phyloP scores from a whole-genome alignment of 2,888 invertebrate genomes.

The Amiota communis region DNA sequence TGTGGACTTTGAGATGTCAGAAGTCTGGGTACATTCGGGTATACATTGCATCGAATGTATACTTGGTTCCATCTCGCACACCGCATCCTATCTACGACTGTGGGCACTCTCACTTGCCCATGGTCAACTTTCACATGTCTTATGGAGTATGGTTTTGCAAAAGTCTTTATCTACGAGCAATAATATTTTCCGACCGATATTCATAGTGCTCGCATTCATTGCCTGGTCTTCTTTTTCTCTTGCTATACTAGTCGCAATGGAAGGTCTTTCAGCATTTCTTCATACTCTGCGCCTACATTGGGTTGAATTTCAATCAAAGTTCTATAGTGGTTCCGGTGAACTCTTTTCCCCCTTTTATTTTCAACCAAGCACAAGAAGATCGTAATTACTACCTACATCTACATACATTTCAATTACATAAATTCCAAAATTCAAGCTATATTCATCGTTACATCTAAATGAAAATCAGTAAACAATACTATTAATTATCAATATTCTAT shows the following conservation, averaged over 20 bases:
- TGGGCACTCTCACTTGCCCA: slow-evolving; percentile 99
- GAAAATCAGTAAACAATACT: too few species aligned
- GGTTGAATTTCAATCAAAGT: slow-evolving; percentile 98
- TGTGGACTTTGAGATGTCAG: slow-evolving; percentile 51
- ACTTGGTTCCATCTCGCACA: slow-evolving; percentile 95
- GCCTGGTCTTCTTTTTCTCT: slow-evolving; percentile 93
- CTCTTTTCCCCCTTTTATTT: not conserved
- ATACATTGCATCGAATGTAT: slow-evolving; percentile 79
- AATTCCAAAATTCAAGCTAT: too few species aligned
- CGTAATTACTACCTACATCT: slow-evolving; percentile 37
- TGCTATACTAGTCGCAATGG: slow-evolving; percentile 97
- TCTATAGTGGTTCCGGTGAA: slow-evolving; percentile 86
- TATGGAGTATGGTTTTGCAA: slow-evolving; percentile 93
- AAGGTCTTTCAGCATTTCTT: slow-evolving; percentile 98
- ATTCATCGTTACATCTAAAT: too few species aligned
- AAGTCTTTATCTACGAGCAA: slow-evolving; percentile 79
- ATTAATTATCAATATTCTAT: too few species aligned
- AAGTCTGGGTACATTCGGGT: slow-evolving; percentile 68
- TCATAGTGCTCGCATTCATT: slow-evolving; percentile 87
- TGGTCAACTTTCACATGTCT: slow-evolving; percentile 89
- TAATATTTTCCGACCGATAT: slow-evolving; percentile 74
- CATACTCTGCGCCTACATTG: slow-evolving; percentile 98
- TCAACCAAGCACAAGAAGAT: not conserved
- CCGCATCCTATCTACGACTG: slow-evolving; percentile 97
- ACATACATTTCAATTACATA: too few species aligned